Evolutionary conservation across 2,888 invertebrate species (phyloP), one percentile per base, ranked within the genome.

Genomic region (Acronicta aceris): DNA sequence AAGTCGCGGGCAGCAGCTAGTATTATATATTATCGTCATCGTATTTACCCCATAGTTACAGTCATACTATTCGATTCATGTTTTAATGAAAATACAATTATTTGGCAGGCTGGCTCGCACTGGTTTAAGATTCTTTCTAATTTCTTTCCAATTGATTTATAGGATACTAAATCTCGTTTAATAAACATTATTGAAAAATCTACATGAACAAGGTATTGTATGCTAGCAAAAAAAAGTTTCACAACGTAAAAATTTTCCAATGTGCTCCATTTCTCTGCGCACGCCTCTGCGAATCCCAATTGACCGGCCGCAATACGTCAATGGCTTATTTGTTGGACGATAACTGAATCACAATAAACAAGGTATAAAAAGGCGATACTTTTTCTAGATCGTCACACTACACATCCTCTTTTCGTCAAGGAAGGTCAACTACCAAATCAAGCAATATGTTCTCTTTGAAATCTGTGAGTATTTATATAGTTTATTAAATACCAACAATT

Each of bases 371-470:
- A 90, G 85, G 81, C 77, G 66, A 60, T 77, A 79, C 74, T 85
- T 87, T 89, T 91, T 87, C 82, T 81, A 76, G 69, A 68, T 75
- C 82, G 81, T 71, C 89, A 93, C 94, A 94, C 87, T 87, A 78
- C 81, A 87, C 86, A 89, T 91, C 88, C 87, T 91, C 88, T 90
- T 89, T 88, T 87, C 87, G 78, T 77, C 79, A 85, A 91, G 92
- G 92, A 94, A 94, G 94, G 93, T 93, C 87, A 77, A 79, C 81
- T 82, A 78, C 64, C 81, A 85, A 85, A 85, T 54, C 81, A 91
- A 87, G 88, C 92, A 93, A 92, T 82, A 94, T 94, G 94, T 90
- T 90, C 85, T 90, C 93, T 86, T 89, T 93, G 68, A 93, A 93
- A 93, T 92, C 92, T 93, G 94, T 94, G 85, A 92, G 94, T 77